Evolutionary conservation across 2,113 vertebrate species (phyloP), one percentile per base, ranked within the genome.

Genomic region (Podocnemis expansa): DNA sequence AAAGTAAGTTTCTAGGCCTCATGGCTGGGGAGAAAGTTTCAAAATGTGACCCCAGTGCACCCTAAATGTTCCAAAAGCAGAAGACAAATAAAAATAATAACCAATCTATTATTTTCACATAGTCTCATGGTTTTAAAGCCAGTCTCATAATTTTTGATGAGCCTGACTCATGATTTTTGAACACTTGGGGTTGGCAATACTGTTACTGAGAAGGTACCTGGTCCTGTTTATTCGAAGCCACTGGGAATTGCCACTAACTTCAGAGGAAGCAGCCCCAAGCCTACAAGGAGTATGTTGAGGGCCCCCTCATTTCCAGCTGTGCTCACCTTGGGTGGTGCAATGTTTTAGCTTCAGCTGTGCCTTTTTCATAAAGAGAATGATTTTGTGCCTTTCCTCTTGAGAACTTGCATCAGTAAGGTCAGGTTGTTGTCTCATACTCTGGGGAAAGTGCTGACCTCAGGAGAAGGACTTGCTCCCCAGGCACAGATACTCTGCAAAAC

Each of bases 361-460:
- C 52, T 45, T 80, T 94, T 89, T 38, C 87, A 79, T 67, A 76
- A 55, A 0, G 1, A 54, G 91, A 91, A 85, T 17, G 76, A 34
- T 82, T 10, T 29, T 14, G 92, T 52, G 14, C 2, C 19, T 92
- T 94, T 88, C 80, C 91, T 89, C 47, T 45, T 47, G 38, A 51
- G 54, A 73, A 85, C 52, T 47, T 31, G 81, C 84, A 88, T 82
- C 92, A 93, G 81, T 63, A 25, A 93, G 91, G 89, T 94, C 92
- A 85, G 10, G 51, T 88, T 19, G 6, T 80, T 0, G 0, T 91
- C 93, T 85, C 83, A 43, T 85, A 88, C 83, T 1, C 0, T 5
- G 5, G 43, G 54, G 70, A 92, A 95, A 96, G 80, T 0, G 89
- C 93, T 97, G 95, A 97, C 70, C 60, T 82, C 80, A 88, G 85